Evolutionary conservation across 2,113 vertebrate genomes (phyloP), one percentile per base, ranked within the genome.

Genomic region (Nothocercus julius): DNA sequence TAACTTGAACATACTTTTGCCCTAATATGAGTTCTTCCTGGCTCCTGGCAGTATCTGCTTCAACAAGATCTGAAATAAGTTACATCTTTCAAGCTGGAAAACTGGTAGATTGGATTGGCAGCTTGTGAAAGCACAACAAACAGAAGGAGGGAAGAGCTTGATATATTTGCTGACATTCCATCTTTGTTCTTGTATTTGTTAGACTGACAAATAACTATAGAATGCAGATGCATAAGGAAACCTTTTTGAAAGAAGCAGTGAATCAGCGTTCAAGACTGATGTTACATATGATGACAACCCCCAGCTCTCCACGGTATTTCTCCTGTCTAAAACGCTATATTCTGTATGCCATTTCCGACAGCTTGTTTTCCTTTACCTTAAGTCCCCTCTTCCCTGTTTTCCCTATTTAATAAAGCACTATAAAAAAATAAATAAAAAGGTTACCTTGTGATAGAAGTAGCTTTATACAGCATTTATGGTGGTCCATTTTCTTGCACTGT

Each of bases 171-270:
- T 87, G 83, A 83, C 78, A 85, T 93, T 91, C 81, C n/a, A 45
- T 86, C 83, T 93, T 92, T 93, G 90, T 75, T 92, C 92, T 28
- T 68, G 66, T 49, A 38, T 85, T 85, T 89, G 47, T 84, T 91
- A 82, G 90, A 69, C 75, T 84, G 84, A 84, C 81, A 94, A 96
- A 78, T 69, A 87, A 40, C 69, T 63, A 62, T 64, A 68, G 84
- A 92, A 87, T 53, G 34, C 54, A 84, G 42, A 93, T 82, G 49
- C 40, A 34, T 45, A 59, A 81, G 59, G 77, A 96, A 92, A 90
- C 51, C 58, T 72, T 92, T 88, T 19, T 21, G 61, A 88, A 68
- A 42, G 40, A 42, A 92, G 85, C 53, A 62, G 7, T 87, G 85
- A 22, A 83, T 82, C 78, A 66, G 42, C 72, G 58, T 73, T 89